Conservation (phyloP, 1,140 invertebrate genomes). For the Neuroterus valhalla region DNA sequence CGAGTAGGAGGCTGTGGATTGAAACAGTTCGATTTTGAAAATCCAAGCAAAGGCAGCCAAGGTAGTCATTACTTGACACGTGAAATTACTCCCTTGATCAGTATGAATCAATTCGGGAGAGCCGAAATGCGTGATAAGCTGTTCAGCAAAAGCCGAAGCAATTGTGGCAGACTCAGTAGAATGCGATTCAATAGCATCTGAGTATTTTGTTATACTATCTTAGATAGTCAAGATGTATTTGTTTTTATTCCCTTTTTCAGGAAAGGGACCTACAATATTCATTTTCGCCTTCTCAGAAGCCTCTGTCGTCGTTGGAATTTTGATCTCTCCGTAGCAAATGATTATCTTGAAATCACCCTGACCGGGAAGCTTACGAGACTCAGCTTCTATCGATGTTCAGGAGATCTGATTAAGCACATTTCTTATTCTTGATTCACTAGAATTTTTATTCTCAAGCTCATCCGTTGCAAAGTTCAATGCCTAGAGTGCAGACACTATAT, state of each 20-base stretch:
- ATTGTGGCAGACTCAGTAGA: background rate
- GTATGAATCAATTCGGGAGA: background rate
- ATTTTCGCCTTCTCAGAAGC: constrained; percentile 46
- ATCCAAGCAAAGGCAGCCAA: constrained; percentile 18
- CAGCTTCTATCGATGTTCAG: background rate
- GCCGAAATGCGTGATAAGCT: background rate
- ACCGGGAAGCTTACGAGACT: background rate
- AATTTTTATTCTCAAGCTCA: background rate
- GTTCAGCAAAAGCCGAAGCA: background rate
- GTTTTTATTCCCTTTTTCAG: constrained; percentile 47
- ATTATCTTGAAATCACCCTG: background rate
- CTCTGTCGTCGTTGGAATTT: background rate
- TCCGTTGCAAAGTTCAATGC: background rate
- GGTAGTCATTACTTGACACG: background rate
- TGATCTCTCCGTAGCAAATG: background rate
- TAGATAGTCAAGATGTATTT: constrained; percentile 60
- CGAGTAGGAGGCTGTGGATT: constrained; percentile 14
- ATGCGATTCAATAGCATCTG: background rate
- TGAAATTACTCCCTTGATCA: constrained; percentile 12
- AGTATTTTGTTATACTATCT: constrained; percentile 60
- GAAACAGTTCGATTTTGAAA: background rate
- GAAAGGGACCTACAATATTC: constrained; percentile 60
- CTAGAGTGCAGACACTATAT: background rate
- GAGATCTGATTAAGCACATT: background rate
- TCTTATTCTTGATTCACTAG: background rate